Base-by-base conservation (phyloP, 2,888 invertebrate species). In the Drosophila pegasa region DNA sequence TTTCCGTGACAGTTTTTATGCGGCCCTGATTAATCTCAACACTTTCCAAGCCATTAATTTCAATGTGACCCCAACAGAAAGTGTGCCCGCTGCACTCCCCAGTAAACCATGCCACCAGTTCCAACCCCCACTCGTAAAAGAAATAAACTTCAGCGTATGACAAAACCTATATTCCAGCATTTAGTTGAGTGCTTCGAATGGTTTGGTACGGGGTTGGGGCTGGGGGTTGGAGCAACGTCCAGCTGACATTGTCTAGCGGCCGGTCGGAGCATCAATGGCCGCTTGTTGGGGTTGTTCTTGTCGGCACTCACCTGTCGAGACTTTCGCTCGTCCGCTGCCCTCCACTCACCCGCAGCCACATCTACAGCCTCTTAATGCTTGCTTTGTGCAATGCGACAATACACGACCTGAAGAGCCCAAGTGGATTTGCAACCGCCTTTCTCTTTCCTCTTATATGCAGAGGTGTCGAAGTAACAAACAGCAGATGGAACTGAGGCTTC, bases 11-110 rank as follows among this genome's bases (percentile, higher is more conserved):
- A 67, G 64, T 75, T 75, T 77, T 70, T 70, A 59, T 68, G 63
- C 68, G 72, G 47, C 78, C 80, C 78, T 87, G 82, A 89, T 88
- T 88, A 89, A 88, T 88, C 86, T 80, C 75, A 85, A 89, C 89
- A 81, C 85, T 89, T 89, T 89, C 83, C 89, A 82, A 82, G 81
- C 85, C 89, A 89, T 89, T 89, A 89, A 89, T 83, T 89, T 80
- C 75, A 74, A 54, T 59, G 63, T 52, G 33, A n/a, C 63, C 40
- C 50, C 60, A 51, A 59, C 16, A 20, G 57, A 38, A 47, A 51
- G 29, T 51, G 47, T 55, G 43, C 33, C 43, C 29, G 31, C 6
- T 56, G 20, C 31, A 35, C 31, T 33, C 38, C 14, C 16, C 14
- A 5, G 33, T 8, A n/a, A 10, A 9, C 9, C 25, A 38, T 3